A percentile compares a stretch with the other conserved stretches of the same genome.
phyloP scores from a whole-genome alignment of 2,797 vertebrate species.

The Calcarius lapponicus region DNA sequence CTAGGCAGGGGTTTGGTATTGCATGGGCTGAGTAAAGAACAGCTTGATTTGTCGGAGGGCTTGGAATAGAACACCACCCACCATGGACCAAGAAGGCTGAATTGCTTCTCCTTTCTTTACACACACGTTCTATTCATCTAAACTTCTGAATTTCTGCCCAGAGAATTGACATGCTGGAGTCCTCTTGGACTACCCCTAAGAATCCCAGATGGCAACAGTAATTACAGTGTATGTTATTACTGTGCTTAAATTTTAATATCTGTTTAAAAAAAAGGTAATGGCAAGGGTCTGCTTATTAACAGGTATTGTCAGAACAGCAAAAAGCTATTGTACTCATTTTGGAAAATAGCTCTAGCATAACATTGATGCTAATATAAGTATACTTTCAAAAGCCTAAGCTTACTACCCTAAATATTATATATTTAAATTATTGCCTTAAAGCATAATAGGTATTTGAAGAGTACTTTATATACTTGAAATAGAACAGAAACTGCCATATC shows the following conservation, averaged over 20 bases:
- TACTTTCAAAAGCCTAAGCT: background rate
- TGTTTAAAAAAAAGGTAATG: background rate
- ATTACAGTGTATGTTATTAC: background rate
- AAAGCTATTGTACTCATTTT: background rate
- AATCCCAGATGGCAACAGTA: background rate
- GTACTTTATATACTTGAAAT: background rate
- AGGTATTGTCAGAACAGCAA: background rate
- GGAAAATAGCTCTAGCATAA: background rate
- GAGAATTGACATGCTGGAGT: background rate
- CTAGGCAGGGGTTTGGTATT: background rate
- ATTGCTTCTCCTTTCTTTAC: background rate
- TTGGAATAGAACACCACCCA: background rate
- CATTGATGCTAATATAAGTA: background rate
- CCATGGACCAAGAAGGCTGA: background rate
- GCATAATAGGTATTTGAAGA: background rate
- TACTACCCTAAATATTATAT: background rate
- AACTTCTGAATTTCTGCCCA: background rate
- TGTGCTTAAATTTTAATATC: background rate
- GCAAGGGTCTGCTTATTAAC: background rate
- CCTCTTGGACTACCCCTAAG: background rate
- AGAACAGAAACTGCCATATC: background rate
- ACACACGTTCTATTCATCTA: background rate
- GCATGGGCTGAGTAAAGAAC: background rate
- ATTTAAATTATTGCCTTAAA: background rate
- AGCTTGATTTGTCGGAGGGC: background rate